Evolutionary conservation across 2,888 invertebrate species (phyloP), one percentile per base, ranked within the genome.

Genomic region (Lepidochrysops patricia): DNA sequence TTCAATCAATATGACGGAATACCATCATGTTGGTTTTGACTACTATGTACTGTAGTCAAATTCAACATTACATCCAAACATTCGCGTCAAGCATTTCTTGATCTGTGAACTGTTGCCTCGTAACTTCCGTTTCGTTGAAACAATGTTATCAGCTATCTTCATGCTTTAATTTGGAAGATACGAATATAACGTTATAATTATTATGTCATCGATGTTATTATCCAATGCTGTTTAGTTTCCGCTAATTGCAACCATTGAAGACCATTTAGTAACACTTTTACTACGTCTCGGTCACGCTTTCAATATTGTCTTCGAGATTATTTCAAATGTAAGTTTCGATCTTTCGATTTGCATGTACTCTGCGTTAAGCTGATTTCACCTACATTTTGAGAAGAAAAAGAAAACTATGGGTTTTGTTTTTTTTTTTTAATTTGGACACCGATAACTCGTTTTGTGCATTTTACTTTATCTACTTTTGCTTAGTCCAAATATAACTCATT

Each of bases 241-340:
- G 35, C 57, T 60, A 59, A 57, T 57, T 62, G 57, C 23, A 61
- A 57, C 58, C 61, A 50, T 27, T 12, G 26, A 61, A 37, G 43
- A 59, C 23, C 50, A 29, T 57, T 60, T 56, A n/a, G 54, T 57
- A 56, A 34, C 61, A 61, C 60, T 63, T 78, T 81, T 79, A 76
- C 76, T 71, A 64, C 62, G 68, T 54, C 66, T 69, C 66, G 63
- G 79, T 75, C 74, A 82, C 82, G 80, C 80, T 82, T 82, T 83
- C 82, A 66, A 74, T 66, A 32, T 32, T 32, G 54, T 32, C 23
- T 32, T 19, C 29, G 54, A 29, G 54, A 15, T 29, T 7, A 29
- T 54, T 32, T 54, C 54, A 29, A 54, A 32, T 54, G 29, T 19
- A 57, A 64, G 63, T 65, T 64, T 65, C 66, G 61, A 63, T 63